Base-by-base conservation (phyloP, 2,888 invertebrate species). In the Lycaena phlaeas region DNA sequence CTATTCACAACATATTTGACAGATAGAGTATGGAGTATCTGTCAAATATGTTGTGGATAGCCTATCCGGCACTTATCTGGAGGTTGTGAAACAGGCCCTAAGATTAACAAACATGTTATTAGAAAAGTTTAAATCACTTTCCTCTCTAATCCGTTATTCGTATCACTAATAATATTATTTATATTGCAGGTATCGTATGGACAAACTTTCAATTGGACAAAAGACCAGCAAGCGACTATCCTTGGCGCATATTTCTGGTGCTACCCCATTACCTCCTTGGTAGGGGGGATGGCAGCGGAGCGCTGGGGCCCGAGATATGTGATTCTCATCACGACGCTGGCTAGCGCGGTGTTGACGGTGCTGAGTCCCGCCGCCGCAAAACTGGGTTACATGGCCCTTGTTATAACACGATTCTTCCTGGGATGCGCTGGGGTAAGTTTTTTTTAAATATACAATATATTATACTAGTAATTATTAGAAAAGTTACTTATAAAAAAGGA, bases 201-300 rank as follows among this genome's bases (percentile, higher is more conserved):
- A 1, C 59, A 10, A 11, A 25, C 68, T 2, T 85, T 84, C 44
- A 66, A 81, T 42, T 91, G 91, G 91, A 78, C 85, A 12, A 63
- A 79, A 17, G 78, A 86, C 34, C 85, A 88, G 51, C 90, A 91
- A 64, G 89, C 89, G 0, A 58, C 87, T 22, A 86, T 91, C 6
- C 64, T 91, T 15, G 90, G 90, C 1, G 82, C 90, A 0, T 91
- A 89, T 54, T 91, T 90, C 59, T 91, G 90, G 87, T 89, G 90
- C 22, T 91, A 90, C 50, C 87, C 89, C 10, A 52, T 89, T 17
- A 89, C 90, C 18, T 90, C 89, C 4, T 62, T 91, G 43, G 82
- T 88, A 0, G 91, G 87, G 0, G 91, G 91, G 2, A 86, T 88
- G 57, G 61, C 89, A n/a, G 88, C 90, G 0, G 91, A 91, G 62